Percentiles rank a stretch among this genome's conserved stretches.
Evolutionary conservation across 2,888 invertebrate genomes (phyloP).

Genomic region (Dichetophora obliterata): DNA sequence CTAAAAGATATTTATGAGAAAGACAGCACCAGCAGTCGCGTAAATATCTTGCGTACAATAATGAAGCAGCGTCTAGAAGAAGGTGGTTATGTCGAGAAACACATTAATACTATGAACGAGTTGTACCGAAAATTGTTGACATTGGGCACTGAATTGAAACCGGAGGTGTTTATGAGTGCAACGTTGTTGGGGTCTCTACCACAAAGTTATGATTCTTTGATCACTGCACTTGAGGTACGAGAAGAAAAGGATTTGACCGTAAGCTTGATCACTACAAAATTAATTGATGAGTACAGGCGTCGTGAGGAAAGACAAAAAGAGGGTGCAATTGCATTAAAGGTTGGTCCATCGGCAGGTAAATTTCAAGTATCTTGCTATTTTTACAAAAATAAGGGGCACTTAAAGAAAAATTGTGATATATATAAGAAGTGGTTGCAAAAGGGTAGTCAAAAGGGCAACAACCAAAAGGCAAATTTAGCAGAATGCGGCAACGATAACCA

Average conservation of each 20-base stretch:
- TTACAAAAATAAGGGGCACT: slow-evolving; percentile 17
- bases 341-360: neutral
- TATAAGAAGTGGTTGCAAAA: slow-evolving; percentile 31
- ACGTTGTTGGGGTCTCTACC: slow-evolving; percentile 36
- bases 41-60: slow-evolving; percentile 36
- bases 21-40: slow-evolving; percentile 30
- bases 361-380: slow-evolving; percentile 32
- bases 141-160: slow-evolving; percentile 34
- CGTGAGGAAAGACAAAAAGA: slow-evolving; percentile 29
- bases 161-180: slow-evolving; percentile 34
- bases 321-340: slow-evolving; percentile 1
- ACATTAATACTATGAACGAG: slow-evolving; percentile 23
- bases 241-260: slow-evolving; percentile 39
- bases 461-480: slow-evolving; percentile 29
- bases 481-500: slow-evolving; percentile 27
- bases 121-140: slow-evolving; percentile 37
- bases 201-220: slow-evolving; percentile 37
- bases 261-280: slow-evolving; percentile 20
- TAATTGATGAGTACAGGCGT: slow-evolving; percentile 38
- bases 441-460: slow-evolving; percentile 7
- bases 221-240: slow-evolving; percentile 39
- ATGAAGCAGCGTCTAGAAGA: slow-evolving; percentile 36
- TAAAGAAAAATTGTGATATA: neutral
- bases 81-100: slow-evolving; percentile 26
- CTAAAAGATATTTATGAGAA: slow-evolving; percentile 40